Evolutionary conservation across 2,888 invertebrate species (phyloP).

Genomic region (Chymomyza fuscimana): DNA sequence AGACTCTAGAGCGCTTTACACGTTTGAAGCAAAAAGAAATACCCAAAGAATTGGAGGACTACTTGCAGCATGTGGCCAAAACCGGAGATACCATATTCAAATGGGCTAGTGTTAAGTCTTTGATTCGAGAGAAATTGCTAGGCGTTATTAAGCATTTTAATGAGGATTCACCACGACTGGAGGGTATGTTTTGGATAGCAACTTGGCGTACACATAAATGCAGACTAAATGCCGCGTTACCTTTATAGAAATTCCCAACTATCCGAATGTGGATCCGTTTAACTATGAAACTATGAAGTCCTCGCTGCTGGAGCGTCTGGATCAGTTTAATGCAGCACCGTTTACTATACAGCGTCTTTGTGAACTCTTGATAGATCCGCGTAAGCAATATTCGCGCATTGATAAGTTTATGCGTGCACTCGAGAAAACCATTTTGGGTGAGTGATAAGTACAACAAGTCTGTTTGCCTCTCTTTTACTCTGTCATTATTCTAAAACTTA

Average conservation of each 20-base stretch:
- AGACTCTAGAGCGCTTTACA: constrained; percentile 90
- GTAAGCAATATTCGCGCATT: constrained; percentile 95
- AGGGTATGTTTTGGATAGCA: constrained; percentile 64
- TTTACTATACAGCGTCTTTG: constrained; percentile 98
- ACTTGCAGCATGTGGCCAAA: constrained; percentile 91
- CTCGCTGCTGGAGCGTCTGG: constrained; percentile 89
- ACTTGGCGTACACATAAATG: background rate
- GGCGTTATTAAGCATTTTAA: constrained; percentile 93
- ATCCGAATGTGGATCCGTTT: constrained; percentile 94
- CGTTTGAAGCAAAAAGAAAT: constrained; percentile 89
- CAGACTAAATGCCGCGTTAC: background rate
- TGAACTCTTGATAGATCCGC: constrained; percentile 93
- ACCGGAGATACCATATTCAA: constrained; percentile 97
- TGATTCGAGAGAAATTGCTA: constrained; percentile 92
- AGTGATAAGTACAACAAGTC: constrained; percentile 29
- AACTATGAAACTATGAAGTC: constrained; percentile 94
- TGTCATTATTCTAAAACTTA: background rate
- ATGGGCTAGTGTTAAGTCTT: constrained; percentile 92
- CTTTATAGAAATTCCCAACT: constrained; percentile 87
- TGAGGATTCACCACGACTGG: constrained; percentile 85
- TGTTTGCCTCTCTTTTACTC: background rate
- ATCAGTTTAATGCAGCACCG: constrained; percentile 93
- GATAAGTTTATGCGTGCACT: constrained; percentile 98
- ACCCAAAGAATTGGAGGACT: constrained; percentile 93
- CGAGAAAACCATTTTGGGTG: constrained; percentile 92